Percentiles rank a stretch among this genome's conserved stretches.
Evolutionary conservation across 2,797 vertebrate genomes (phyloP).

Genomic region (Hippoglossus hippoglossus): DNA sequence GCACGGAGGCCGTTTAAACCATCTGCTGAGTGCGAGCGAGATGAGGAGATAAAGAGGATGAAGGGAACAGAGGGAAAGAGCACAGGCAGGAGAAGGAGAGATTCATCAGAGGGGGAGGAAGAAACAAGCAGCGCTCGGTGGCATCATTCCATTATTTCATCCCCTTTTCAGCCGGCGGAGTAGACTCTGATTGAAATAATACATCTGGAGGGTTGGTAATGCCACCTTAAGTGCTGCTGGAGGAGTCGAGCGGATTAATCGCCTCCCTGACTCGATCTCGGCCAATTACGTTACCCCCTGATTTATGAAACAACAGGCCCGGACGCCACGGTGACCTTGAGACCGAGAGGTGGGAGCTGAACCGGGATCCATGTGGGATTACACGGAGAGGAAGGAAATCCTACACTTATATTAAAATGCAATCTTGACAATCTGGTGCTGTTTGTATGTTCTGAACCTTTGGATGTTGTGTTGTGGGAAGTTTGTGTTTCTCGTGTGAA

Average conservation of each 20-base stretch:
- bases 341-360: conserved; percentile 41
- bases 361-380: conserved; percentile 21
- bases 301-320: conserved; percentile 81
- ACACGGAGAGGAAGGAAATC: too few species aligned
- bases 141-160: conserved; percentile 51
- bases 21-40: not conserved
- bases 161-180: conserved; percentile 35
- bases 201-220: conserved; percentile 80
- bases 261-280: conserved; percentile 75
- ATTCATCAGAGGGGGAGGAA: conserved; percentile 5
- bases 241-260: conserved; percentile 78
- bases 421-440: not conserved
- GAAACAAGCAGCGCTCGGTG: conserved; percentile 17
- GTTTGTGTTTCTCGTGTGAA: too few species aligned
- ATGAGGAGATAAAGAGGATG: conserved; percentile 2
- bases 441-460: not conserved
- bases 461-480: not conserved
- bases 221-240: conserved; percentile 78
- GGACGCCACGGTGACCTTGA: conserved; percentile 71
- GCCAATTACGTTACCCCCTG: conserved; percentile 81
- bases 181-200: conserved; percentile 77
- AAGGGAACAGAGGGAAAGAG: not conserved
- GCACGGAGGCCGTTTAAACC: conserved; percentile 8
- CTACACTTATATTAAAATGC: too few species aligned
- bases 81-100: not conserved